Conservation (phyloP, 2,797 vertebrate species). For the Spinibarbus caldwelli region DNA sequence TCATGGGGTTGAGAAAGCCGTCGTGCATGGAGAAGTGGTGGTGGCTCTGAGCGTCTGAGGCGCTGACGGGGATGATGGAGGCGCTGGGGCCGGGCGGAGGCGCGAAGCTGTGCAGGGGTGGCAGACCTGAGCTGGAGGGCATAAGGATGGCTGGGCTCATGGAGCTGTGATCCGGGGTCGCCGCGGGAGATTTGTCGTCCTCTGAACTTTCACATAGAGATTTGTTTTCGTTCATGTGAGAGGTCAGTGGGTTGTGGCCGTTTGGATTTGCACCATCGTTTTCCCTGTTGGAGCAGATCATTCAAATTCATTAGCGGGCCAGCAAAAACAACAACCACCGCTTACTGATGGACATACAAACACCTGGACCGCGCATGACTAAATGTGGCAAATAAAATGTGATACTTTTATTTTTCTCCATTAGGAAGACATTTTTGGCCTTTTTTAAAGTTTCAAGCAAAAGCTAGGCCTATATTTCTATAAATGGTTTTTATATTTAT, state of each 20-base stretch:
- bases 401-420: background rate
- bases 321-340: background rate
- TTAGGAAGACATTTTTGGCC: background rate
- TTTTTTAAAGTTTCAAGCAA: background rate
- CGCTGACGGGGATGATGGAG: slow-evolving; percentile 73
- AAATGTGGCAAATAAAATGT: background rate
- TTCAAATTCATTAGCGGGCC: slow-evolving; percentile 27
- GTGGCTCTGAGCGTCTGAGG: slow-evolving; percentile 72
- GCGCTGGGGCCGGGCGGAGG: slow-evolving; percentile 83
- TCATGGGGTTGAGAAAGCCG: slow-evolving; percentile 87
- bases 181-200: slow-evolving; percentile 86
- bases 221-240: slow-evolving; percentile 84
- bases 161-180: slow-evolving; percentile 84
- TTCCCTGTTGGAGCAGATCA: slow-evolving; percentile 73
- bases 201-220: slow-evolving; percentile 86
- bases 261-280: slow-evolving; percentile 86
- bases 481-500: background rate
- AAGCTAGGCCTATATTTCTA: too few relatives aligned
- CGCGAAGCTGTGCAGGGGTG: slow-evolving; percentile 81
- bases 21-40: slow-evolving; percentile 86
- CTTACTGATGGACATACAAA: background rate
- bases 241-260: slow-evolving; percentile 82
- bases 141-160: slow-evolving; percentile 83
- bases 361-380: background rate
- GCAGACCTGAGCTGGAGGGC: slow-evolving; percentile 79